Percentiles rank a stretch among this genome's conserved stretches.
phyloP scores from a whole-genome alignment of 2,797 vertebrate species.

The Bradypus variegatus region DNA sequence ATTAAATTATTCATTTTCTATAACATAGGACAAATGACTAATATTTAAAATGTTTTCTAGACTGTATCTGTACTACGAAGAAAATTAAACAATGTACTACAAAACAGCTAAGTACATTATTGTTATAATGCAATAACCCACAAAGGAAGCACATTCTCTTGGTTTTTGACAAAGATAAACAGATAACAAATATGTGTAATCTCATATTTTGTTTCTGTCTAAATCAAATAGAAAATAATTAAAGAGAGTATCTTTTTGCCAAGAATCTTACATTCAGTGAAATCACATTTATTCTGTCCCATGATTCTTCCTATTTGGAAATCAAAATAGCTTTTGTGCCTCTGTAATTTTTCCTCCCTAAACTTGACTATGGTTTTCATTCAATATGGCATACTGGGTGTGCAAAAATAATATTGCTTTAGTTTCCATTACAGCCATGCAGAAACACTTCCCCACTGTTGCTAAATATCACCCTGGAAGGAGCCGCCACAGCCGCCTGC shows the following conservation, averaged over 20 bases:
- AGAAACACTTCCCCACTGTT: background rate
- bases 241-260: background rate
- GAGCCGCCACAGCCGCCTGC: too few relatives aligned
- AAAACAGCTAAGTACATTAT: background rate
- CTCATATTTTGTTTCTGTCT: conserved; percentile 1
- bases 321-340: background rate
- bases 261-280: background rate
- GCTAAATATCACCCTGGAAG: background rate
- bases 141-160: background rate
- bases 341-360: background rate
- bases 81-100: background rate
- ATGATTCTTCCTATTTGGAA: background rate
- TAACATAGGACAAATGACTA: conserved; percentile 9
- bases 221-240: background rate
- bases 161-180: conserved; percentile 2
- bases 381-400: background rate
- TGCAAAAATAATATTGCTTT: background rate
- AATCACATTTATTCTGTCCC: background rate
- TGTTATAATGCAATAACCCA: background rate
- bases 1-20: background rate
- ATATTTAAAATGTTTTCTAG: conserved; percentile 24
- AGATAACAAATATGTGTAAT: background rate
- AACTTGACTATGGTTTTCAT: background rate
- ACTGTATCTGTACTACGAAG: background rate
- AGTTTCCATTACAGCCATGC: background rate